Base-by-base conservation (phyloP, 2,888 invertebrate genomes). In the Camponotus fellah region DNA sequence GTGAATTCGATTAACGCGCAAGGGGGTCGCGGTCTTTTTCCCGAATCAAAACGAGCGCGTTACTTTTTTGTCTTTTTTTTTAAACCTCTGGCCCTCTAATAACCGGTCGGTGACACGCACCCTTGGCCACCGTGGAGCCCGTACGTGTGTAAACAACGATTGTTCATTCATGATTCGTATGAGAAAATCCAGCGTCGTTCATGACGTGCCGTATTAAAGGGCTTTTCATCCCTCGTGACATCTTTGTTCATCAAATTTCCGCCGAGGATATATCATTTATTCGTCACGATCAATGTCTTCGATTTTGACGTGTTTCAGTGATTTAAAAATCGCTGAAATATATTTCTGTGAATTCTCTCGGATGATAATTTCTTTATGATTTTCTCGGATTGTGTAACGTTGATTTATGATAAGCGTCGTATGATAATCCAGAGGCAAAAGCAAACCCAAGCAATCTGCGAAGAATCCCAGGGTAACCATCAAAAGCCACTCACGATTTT, bases 1-100 rank as follows among this genome's bases (percentile, higher is more conserved):
- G 93, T 94, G 94, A 94, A 94, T 94, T 94, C 93, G 93, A 94
- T 94, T 94, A 94, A 91, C 80, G 14, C 77, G 49, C 72, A 83
- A 81, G 74, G 85, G 85, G 76, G 82, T 83, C 87, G 75, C 86
- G 79, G 76, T 90, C 87, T 86, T 86, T 86, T 82, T 87, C 84
- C 80, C 80, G 60, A 83, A 85, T 83, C 87, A 74, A 60, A 62
- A 71, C 60, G 26, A 26, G 72, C 69, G 68, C 53, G n/a, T 83
- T 84, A 75, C 86, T 81, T 83, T 26, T 60, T 26, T n/a, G 43
- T 21, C 56, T 49, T 46, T n/a, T 62, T 65, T 79, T 82, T 66
- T 17, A 56, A 46, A 37, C 58, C 49, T 56, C 74, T 68, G 66
- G 43, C 62, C 56, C 64, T 71, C 10, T 58, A 69, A 72, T 69